Conservation (phyloP, 1,140 invertebrate genomes). For the Meloidogyne floridensis region DNA sequence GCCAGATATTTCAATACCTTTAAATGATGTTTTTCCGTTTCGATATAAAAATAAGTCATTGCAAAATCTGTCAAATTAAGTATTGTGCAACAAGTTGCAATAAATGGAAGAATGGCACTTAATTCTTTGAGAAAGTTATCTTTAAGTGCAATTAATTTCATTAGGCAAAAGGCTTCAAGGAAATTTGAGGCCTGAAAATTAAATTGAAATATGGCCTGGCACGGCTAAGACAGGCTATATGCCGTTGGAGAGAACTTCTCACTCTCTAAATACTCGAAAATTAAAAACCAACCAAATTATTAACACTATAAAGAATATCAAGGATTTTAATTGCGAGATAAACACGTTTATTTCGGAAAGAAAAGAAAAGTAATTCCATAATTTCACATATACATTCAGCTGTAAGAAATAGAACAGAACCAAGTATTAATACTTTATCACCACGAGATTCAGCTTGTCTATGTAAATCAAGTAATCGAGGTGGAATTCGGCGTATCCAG, state of each 20-base stretch:
- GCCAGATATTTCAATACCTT: neutral
- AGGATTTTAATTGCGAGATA: conserved; percentile 12
- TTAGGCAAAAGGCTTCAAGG: conserved; percentile 11
- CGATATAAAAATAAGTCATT: conserved; percentile 34
- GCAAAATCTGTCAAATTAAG: conserved; percentile 22
- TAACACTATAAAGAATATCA: conserved; percentile 23
- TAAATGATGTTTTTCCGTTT: conserved; percentile 24
- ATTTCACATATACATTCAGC: conserved; percentile 28
- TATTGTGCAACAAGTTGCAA: neutral
- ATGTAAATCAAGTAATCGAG: neutral
- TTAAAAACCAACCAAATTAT: conserved; percentile 9
- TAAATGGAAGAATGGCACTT: conserved; percentile 18
- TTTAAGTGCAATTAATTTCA: conserved; percentile 17
- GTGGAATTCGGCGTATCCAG: neutral
- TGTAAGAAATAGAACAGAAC: conserved; percentile 18
- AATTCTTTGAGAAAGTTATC: neutral
- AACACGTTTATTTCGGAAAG: neutral
- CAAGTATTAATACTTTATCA: conserved; percentile 19
- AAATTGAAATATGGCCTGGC: neutral
- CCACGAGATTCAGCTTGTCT: conserved; percentile 19
- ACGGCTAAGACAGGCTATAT: too few relatives aligned
- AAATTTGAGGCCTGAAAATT: conserved; percentile 17
- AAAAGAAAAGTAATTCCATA: conserved; percentile 17
- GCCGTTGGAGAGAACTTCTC: too few relatives aligned
- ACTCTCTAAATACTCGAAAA: neutral